Evolutionary conservation across 2,797 vertebrate species (phyloP).

Genomic region (Scarus forsteni): DNA sequence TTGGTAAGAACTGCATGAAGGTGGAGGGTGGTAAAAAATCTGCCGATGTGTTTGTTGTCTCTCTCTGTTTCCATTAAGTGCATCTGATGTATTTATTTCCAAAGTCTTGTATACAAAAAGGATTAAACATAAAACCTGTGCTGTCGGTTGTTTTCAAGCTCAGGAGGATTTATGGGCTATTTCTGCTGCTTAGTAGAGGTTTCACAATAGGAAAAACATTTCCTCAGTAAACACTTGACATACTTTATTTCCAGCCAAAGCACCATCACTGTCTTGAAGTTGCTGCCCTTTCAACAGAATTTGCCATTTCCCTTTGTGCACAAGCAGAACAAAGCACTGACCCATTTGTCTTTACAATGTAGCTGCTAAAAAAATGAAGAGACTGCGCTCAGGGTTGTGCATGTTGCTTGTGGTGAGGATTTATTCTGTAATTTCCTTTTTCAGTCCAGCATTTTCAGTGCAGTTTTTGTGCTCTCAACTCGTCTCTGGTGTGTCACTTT

Average conservation of each 20-base stretch:
- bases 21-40: slow-evolving; percentile 14
- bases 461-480: slow-evolving; percentile 4
- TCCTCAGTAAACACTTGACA: slow-evolving; percentile 37
- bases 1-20: slow-evolving; percentile 2
- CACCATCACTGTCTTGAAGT: neutral
- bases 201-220: slow-evolving; percentile 15
- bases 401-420: slow-evolving; percentile 8
- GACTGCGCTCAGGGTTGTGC: neutral
- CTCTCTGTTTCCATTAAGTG: too few species aligned
- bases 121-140: slow-evolving; percentile 3
- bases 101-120: slow-evolving; percentile 25
- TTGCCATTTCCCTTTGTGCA: slow-evolving; percentile 9
- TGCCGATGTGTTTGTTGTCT: neutral
- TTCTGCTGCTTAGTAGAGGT: slow-evolving; percentile 9
- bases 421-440: slow-evolving; percentile 29
- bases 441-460: neutral
- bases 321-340: slow-evolving; percentile 26
- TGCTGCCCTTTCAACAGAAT: slow-evolving; percentile 12
- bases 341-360: slow-evolving; percentile 13
- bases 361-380: neutral
- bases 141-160: slow-evolving; percentile 18
- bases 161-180: slow-evolving; percentile 1
- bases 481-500: neutral
- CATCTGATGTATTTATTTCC: slow-evolving; percentile 7
- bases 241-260: slow-evolving; percentile 23